Evolutionary conservation across 2,113 vertebrate species (phyloP).

Genomic region (Alexandromys fortis): DNA sequence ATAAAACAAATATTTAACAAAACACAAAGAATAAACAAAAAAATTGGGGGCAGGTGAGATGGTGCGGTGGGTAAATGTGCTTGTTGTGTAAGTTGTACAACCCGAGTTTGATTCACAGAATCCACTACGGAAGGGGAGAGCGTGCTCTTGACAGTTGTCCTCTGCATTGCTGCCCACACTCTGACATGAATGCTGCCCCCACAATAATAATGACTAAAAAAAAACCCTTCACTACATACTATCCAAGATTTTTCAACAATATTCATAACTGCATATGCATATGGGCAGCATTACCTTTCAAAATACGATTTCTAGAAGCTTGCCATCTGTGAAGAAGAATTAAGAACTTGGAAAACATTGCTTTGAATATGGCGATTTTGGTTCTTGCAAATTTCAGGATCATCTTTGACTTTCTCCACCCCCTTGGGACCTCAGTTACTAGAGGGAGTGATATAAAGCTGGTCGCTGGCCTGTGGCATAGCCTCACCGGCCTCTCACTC

Average conservation of each 20-base stretch:
- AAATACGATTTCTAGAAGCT: slow-evolving; percentile 62
- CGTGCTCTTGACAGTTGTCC: no score
- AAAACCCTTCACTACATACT: background rate
- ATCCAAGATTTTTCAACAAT: background rate
- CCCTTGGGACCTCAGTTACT: background rate
- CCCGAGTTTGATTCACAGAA: background rate
- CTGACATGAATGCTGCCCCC: background rate
- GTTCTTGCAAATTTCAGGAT: background rate
- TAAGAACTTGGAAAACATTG: slow-evolving; percentile 25
- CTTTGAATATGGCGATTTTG: background rate
- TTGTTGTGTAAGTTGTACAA: no score
- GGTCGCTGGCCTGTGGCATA: accelerated
- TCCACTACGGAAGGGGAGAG: background rate
- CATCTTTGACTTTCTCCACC: background rate
- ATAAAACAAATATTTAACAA: background rate
- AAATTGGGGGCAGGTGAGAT: background rate
- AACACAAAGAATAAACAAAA: background rate
- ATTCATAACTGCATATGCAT: slow-evolving; percentile 31
- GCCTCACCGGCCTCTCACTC: no score
- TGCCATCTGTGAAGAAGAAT: slow-evolving; percentile 50
- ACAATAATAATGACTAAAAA: background rate
- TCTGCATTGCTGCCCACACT: background rate
- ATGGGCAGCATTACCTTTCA: slow-evolving; percentile 53
- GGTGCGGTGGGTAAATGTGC: background rate
- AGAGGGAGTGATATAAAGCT: accelerated